Percentiles rank a stretch among this genome's conserved stretches.
These are phyloP conservation scores for Hypotaenidia okinawae DNA, from an alignment of 2,797 vertebrate species.

Conservation along the genomic window DNA sequence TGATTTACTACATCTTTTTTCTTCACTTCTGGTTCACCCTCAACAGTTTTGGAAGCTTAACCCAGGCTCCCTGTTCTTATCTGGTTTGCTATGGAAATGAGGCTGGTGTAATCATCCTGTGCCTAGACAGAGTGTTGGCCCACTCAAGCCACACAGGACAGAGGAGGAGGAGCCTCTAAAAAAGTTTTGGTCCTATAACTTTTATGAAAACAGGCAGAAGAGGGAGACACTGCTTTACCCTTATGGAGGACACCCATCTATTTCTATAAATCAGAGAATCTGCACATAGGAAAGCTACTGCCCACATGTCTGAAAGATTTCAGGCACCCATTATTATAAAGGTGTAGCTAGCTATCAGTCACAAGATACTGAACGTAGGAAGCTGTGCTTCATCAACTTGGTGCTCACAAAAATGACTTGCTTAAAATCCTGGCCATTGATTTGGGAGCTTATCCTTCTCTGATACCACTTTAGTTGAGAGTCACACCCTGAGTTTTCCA, in stretches of 20 bases:
- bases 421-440: background rate
- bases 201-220: background rate
- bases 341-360: background rate
- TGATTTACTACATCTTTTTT: background rate
- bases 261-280: background rate
- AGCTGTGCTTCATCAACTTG: background rate
- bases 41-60: background rate
- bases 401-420: background rate
- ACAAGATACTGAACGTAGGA: rapidly evolving
- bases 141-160: background rate
- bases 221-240: background rate
- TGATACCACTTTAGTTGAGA: background rate
- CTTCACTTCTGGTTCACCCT: background rate
- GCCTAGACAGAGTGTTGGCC: background rate
- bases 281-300: background rate
- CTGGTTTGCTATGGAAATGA: background rate
- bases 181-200: background rate
- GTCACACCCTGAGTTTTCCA: background rate
- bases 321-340: background rate
- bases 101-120: background rate
- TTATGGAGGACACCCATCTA: background rate
- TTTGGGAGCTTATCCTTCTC: background rate
- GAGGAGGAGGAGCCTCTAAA: background rate
- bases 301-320: background rate
- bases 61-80: background rate